Conservation (phyloP, 1,140 invertebrate species). For the Brachionus manjavacas region DNA sequence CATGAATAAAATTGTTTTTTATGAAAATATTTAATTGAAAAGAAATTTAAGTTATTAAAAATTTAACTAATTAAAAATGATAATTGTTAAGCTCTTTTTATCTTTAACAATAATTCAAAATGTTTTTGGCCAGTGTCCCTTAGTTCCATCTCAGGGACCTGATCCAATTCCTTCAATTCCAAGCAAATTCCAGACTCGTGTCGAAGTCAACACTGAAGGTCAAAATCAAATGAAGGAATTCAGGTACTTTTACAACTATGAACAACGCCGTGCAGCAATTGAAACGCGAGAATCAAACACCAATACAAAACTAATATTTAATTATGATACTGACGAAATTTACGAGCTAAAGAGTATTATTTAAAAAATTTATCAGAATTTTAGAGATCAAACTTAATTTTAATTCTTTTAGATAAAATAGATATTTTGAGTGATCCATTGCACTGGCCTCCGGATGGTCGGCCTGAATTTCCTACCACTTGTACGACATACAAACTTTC, state of each 20-base stretch:
- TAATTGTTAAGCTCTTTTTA: not conserved
- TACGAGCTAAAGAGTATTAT: slow-evolving; percentile 13
- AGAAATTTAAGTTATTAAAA: not conserved
- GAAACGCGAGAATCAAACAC: not conserved
- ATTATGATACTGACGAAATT: slow-evolving; percentile 32
- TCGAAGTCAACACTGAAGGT: slow-evolving; percentile 6
- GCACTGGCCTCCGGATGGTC: not conserved
- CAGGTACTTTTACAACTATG: slow-evolving; percentile 16
- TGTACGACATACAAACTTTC: not conserved
- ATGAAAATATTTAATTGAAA: not conserved
- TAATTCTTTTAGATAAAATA: not conserved
- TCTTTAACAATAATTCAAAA: not conserved
- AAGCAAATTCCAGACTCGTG: not conserved
- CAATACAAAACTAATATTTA: not conserved
- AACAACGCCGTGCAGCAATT: not conserved
- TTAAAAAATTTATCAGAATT: not conserved
- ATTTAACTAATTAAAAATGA: not conserved
- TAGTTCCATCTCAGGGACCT: not conserved
- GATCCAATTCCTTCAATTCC: slow-evolving; percentile 29
- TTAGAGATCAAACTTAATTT: not conserved
- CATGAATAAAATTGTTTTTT: not conserved
- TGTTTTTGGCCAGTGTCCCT: not conserved
- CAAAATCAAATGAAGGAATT: not conserved
- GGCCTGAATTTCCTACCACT: slow-evolving; percentile 13
- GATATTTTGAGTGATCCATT: not conserved